Evolutionary conservation across 2,888 invertebrate genomes (phyloP).

Genomic region (Parasteatoda lunata): DNA sequence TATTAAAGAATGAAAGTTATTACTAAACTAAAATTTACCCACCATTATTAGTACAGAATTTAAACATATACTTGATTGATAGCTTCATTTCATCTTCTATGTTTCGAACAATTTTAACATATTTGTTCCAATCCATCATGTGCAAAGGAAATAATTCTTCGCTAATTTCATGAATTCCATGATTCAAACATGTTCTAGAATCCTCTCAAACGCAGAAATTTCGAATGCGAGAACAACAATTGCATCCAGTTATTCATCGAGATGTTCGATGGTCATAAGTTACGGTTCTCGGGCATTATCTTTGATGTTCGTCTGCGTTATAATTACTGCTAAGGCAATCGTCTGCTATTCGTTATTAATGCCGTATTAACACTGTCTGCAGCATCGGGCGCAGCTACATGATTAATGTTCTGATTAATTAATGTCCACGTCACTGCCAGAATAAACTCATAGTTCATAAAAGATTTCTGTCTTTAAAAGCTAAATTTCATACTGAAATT

Average conservation of each 20-base stretch:
- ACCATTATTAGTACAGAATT: no score
- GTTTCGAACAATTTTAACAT: no score
- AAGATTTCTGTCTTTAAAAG: background rate
- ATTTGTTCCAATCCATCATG: background rate
- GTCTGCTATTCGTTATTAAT: slow-evolving; percentile 52
- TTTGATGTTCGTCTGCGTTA: background rate
- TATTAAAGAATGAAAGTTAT: no score
- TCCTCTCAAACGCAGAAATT: background rate
- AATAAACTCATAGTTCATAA: slow-evolving; percentile 8
- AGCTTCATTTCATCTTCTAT: no score
- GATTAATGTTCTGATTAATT: slow-evolving; percentile 51
- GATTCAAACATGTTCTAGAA: background rate
- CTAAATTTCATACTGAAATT: no score
- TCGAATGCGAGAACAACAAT: background rate
- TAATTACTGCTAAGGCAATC: slow-evolving; percentile 19
- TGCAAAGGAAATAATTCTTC: background rate
- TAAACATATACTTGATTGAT: no score
- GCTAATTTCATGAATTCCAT: background rate
- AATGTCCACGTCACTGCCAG: slow-evolving; percentile 43
- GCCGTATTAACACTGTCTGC: slow-evolving; percentile 58
- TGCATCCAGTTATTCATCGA: background rate
- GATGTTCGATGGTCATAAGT: background rate
- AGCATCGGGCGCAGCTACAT: slow-evolving; percentile 29
- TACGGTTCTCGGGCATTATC: background rate
- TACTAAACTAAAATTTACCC: no score